These are phyloP conservation scores for Thalassaphorura encarpata DNA, from an alignment of 1,140 invertebrate species.

Conservation along the genomic window DNA sequence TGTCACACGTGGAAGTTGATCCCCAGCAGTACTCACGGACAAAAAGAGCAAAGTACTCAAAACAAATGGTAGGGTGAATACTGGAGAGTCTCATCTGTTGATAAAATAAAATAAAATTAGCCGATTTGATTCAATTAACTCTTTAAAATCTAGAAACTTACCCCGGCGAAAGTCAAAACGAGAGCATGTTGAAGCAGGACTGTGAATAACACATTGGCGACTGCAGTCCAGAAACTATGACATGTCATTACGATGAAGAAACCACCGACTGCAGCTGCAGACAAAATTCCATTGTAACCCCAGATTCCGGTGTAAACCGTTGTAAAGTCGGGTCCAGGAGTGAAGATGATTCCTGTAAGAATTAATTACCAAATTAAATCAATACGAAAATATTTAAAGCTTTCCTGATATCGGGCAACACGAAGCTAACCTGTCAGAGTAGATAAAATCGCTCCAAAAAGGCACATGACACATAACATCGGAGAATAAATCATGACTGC, in stretches of 20 bases:
- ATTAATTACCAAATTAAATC: no score
- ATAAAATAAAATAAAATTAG: conserved; percentile 24
- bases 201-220: conserved; percentile 38
- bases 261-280: conserved; percentile 36
- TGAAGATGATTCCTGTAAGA: not conserved
- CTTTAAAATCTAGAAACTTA: no score
- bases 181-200: conserved; percentile 36
- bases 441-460: conserved; percentile 38
- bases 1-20: conserved; percentile 21
- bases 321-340: not conserved
- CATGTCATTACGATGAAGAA: conserved; percentile 38
- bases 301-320: conserved; percentile 39
- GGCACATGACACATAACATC: conserved; percentile 36
- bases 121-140: not conserved
- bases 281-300: conserved; percentile 41
- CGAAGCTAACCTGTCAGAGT: conserved; percentile 20
- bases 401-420: no score
- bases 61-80: conserved; percentile 40
- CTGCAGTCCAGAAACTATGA: conserved; percentile 36
- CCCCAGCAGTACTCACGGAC: conserved; percentile 33
- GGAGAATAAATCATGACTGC: conserved; percentile 41
- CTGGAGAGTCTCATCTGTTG: conserved; percentile 36
- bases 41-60: conserved; percentile 39
- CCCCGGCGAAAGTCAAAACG: conserved; percentile 12
- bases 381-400: no score